Percentiles rank a stretch among this genome's conserved stretches.
These are phyloP conservation scores for Mustela erminea DNA, from an alignment of 2,797 vertebrate genomes.

Conservation along the genomic window DNA sequence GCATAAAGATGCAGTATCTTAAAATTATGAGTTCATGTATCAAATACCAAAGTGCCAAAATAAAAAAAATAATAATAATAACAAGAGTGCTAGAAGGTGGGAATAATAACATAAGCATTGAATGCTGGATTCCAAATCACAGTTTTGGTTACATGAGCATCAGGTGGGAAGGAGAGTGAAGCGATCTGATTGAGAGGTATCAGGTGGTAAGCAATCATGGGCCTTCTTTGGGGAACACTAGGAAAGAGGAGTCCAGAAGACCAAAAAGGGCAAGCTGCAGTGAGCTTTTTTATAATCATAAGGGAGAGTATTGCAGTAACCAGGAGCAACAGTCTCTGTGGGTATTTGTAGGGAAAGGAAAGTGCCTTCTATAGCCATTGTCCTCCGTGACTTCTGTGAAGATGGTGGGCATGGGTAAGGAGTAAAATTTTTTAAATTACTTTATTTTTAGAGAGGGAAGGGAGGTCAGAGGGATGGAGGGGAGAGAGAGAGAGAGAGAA, in stretches of 20 bases:
- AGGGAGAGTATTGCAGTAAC: neutral
- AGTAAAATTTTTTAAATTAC: neutral
- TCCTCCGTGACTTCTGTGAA: neutral
- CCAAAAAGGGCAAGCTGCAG: neutral
- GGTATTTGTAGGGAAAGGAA: neutral
- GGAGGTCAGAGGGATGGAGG: neutral
- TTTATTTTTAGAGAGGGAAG: neutral
- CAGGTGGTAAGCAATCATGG: neutral
- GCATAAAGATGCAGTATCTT: neutral
- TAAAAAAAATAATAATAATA: neutral
- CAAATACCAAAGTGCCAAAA: constrained; percentile 13
- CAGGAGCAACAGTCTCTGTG: neutral
- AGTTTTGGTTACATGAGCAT: neutral
- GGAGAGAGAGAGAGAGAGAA: neutral
- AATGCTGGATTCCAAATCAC: neutral
- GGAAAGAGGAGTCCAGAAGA: neutral
- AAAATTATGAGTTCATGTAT: neutral
- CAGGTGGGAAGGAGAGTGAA: neutral
- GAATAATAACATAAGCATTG: neutral
- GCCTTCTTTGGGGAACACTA: neutral
- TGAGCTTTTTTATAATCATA: neutral
- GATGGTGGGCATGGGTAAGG: neutral
- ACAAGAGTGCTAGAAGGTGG: neutral
- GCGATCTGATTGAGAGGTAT: neutral
- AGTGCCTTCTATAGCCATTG: neutral